These are phyloP conservation scores for Pseudocheirus occidentalis DNA, from an alignment of 2,797 vertebrate species.

Conservation along the genomic window DNA sequence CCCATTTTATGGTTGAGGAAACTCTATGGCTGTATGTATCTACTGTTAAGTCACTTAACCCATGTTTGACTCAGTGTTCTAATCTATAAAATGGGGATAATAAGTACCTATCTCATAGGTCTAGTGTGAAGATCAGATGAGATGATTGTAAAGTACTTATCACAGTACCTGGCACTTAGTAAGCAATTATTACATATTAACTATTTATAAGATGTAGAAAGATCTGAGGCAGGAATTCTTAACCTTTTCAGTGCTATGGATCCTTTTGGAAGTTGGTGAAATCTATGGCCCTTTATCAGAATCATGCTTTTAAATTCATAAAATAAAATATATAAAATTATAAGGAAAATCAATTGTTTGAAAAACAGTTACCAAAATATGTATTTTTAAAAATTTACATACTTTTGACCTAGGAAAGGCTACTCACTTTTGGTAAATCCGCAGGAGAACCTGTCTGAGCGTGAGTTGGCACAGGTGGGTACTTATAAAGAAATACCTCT, in stretches of 20 bases:
- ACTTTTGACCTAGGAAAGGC: neutral
- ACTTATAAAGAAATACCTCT: conserved; percentile 1
- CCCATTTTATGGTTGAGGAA: neutral
- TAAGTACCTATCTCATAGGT: neutral
- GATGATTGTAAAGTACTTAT: neutral
- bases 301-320: neutral
- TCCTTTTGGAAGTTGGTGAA: neutral
- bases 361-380: neutral
- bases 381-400: neutral
- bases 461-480: neutral
- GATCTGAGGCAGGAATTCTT: neutral
- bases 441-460: neutral
- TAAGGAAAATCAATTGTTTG: neutral
- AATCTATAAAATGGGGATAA: neutral
- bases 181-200: neutral
- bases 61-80: neutral
- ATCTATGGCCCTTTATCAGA: neutral
- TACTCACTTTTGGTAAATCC: neutral
- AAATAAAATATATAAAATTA: neutral
- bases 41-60: neutral
- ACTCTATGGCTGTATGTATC: neutral
- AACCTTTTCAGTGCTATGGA: neutral
- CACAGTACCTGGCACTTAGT: neutral
- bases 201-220: neutral
- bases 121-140: neutral